Evolutionary conservation across 2,113 vertebrate species (phyloP).

Genomic region (Megaleporinus macrocephalus): DNA sequence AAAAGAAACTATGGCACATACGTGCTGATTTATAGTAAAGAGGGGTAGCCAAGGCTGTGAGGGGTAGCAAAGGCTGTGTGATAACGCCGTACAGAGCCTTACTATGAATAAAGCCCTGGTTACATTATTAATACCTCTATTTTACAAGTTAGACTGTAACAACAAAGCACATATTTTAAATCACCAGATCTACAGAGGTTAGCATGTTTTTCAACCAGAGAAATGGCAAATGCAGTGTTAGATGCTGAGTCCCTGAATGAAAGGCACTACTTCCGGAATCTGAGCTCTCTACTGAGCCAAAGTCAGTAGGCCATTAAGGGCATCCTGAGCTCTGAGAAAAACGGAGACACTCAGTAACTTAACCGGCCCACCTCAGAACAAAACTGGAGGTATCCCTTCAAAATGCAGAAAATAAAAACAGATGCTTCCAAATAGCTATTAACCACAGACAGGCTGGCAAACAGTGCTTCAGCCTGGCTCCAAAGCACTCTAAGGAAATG

Average conservation of each 20-base stretch:
- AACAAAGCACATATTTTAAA: background rate
- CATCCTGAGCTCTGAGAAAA: background rate
- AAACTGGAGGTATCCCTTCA: slow-evolving; percentile 3
- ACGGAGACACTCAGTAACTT: slow-evolving; percentile 4
- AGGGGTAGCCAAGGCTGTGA: background rate
- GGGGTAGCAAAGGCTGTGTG: too few species aligned
- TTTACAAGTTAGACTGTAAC: background rate
- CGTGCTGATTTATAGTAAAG: slow-evolving; percentile 4
- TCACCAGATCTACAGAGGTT: background rate
- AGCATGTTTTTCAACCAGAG: background rate
- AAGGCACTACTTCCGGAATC: background rate
- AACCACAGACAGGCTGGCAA: too few species aligned
- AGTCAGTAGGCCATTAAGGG: background rate
- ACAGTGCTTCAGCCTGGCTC: background rate
- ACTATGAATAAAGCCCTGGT: background rate
- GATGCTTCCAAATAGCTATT: background rate
- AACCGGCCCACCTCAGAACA: background rate
- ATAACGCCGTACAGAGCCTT: background rate
- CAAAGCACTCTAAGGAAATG: background rate
- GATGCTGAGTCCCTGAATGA: background rate
- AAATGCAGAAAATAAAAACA: background rate
- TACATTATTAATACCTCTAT: background rate
- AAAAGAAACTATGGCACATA: slow-evolving; percentile 7
- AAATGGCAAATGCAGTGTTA: background rate
- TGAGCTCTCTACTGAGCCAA: background rate